Conservation (phyloP, 1,140 invertebrate species). For the Ceratina japonica region DNA sequence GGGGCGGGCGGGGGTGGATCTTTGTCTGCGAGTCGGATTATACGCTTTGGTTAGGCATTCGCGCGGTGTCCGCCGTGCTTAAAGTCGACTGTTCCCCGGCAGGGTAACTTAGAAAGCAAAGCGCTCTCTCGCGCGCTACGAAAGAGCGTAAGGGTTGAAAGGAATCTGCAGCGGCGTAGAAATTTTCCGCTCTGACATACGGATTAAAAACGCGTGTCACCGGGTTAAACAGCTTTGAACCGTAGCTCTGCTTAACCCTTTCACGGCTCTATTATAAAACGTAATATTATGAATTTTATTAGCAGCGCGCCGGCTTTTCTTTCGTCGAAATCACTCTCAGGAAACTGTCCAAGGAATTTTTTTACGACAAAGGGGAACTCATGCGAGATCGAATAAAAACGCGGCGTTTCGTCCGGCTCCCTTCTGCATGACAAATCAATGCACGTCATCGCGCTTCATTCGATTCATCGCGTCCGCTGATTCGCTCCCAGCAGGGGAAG, state of each 20-base stretch:
- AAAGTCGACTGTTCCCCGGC: not conserved
- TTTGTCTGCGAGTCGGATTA: constrained; percentile 24
- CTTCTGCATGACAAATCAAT: constrained; percentile 1
- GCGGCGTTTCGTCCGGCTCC: not conserved
- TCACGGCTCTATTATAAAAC: no score
- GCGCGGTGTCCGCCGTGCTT: not conserved
- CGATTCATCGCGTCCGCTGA: not conserved
- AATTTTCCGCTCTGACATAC: constrained; percentile 27
- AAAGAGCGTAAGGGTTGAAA: constrained; percentile 1
- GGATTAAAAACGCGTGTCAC: constrained; percentile 18
- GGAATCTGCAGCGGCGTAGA: constrained; percentile 21
- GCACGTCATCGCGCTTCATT: constrained; percentile 1
- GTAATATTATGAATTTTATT: no score
- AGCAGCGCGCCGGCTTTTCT: no score
- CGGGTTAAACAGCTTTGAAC: no score
- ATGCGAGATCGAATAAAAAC: not conserved
- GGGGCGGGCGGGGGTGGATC: not conserved
- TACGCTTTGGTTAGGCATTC: constrained; percentile 9
- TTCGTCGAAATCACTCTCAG: no score
- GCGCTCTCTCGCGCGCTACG: constrained; percentile 17
- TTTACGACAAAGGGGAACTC: no score
- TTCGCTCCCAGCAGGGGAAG: constrained; percentile 21
- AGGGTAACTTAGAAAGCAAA: constrained; percentile 1
- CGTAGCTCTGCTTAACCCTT: no score
- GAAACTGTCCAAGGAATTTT: no score